Evolutionary conservation across 2,888 invertebrate genomes (phyloP).

Genomic region (Macrosoma leucophasiata): DNA sequence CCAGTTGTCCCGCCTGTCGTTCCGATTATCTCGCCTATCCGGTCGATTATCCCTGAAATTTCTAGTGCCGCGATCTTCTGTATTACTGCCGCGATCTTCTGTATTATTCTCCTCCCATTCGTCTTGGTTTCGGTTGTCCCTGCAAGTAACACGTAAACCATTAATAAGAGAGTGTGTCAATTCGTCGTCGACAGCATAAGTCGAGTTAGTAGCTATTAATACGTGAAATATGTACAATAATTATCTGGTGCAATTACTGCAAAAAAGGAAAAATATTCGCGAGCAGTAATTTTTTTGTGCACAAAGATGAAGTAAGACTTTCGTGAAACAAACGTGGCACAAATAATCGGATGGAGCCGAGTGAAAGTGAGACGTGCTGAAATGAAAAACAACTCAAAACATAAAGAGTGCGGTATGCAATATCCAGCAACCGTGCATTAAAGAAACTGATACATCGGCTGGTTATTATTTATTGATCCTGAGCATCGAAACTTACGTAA

Average conservation of each 20-base stretch:
- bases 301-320: too few species aligned
- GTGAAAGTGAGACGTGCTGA: constrained; percentile 34
- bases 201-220: too few species aligned
- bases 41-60: constrained; percentile 29
- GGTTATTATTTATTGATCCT: too few species aligned
- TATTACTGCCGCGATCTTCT: constrained; percentile 39
- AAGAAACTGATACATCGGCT: too few species aligned
- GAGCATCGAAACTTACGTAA: too few species aligned
- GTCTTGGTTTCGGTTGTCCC: constrained; percentile 42
- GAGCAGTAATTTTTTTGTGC: too few species aligned
- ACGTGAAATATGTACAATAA: too few species aligned
- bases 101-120: constrained; percentile 38
- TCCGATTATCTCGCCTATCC: constrained; percentile 34
- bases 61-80: constrained; percentile 26
- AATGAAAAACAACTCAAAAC: constrained; percentile 38
- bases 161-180: too few species aligned
- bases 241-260: too few species aligned
- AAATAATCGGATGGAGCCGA: constrained; percentile 25
- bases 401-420: constrained; percentile 24
- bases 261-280: too few species aligned
- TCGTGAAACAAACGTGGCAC: constrained; percentile 31
- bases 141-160: constrained; percentile 23
- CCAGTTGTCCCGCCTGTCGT: constrained; percentile 31
- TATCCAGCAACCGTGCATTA: too few species aligned
- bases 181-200: too few species aligned